Conservation (phyloP, 2,888 invertebrate species). For the Papilio gigon region DNA sequence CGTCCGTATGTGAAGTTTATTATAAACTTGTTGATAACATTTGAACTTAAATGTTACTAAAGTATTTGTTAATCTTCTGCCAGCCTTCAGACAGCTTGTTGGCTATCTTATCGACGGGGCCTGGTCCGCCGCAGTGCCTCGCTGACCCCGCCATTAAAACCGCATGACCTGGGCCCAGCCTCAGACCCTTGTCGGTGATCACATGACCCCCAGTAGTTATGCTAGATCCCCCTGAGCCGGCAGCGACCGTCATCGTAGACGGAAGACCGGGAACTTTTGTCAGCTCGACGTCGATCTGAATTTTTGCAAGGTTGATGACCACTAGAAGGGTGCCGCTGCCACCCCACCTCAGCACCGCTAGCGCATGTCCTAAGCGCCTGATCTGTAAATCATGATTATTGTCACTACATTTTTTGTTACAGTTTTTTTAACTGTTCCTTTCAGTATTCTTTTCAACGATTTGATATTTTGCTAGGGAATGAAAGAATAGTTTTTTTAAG, state of each 20-base stretch:
- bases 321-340: conserved; percentile 66
- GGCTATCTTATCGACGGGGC: conserved; percentile 76
- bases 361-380: conserved; percentile 79
- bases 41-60: conserved; percentile 54
- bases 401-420: not conserved
- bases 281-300: conserved; percentile 72
- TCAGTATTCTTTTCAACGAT: not conserved
- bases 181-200: conserved; percentile 59
- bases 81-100: conserved; percentile 75
- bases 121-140: conserved; percentile 74
- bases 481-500: too few relatives aligned
- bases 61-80: conserved; percentile 78
- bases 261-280: conserved; percentile 70
- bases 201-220: conserved; percentile 62
- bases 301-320: conserved; percentile 74
- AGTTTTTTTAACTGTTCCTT: not conserved
- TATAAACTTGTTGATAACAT: not conserved
- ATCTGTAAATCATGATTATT: conserved; percentile 64
- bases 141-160: conserved; percentile 68
- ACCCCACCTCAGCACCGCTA: conserved; percentile 72
- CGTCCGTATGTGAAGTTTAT: not conserved
- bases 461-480: too few relatives aligned
- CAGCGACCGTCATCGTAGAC: conserved; percentile 67
- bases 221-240: conserved; percentile 65
- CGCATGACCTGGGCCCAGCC: conserved; percentile 65